Evolutionary conservation across 2,113 vertebrate species (phyloP).

Genomic region (Platysternon megacephalum): DNA sequence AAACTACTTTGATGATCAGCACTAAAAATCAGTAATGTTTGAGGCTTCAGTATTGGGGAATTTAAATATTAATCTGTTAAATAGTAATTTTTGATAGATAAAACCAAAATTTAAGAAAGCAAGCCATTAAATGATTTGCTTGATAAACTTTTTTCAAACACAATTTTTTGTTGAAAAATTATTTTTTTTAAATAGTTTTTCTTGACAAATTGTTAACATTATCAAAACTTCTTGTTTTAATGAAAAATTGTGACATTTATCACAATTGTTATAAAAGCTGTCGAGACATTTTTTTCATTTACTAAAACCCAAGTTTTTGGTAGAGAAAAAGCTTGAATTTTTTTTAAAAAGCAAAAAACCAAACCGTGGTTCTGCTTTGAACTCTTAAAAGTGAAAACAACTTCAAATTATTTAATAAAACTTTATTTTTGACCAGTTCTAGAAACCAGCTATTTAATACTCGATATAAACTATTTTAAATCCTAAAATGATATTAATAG

Average conservation of each 20-base stretch:
- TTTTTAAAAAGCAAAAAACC: no score
- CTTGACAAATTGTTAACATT: neutral
- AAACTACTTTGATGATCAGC: neutral
- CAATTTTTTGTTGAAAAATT: neutral
- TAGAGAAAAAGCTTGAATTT: neutral
- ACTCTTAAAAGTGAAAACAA: neutral
- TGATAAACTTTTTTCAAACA: neutral
- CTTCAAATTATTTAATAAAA: neutral
- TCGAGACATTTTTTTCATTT: neutral
- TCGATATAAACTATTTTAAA: neutral
- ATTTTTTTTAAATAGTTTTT: neutral
- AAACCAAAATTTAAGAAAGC: neutral
- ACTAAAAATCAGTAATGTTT: neutral
- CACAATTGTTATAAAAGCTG: neutral
- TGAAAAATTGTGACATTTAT: neutral
- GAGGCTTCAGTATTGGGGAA: neutral
- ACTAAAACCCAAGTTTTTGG: neutral
- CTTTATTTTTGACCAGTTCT: neutral
- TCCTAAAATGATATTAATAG: neutral
- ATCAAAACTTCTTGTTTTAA: neutral
- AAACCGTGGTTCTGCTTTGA: neutral
- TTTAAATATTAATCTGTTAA: neutral
- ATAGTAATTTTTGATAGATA: neutral
- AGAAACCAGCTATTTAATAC: neutral
- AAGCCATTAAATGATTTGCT: neutral